Evolutionary conservation across 2,113 vertebrate species (phyloP).

Genomic region (Upupa epops): DNA sequence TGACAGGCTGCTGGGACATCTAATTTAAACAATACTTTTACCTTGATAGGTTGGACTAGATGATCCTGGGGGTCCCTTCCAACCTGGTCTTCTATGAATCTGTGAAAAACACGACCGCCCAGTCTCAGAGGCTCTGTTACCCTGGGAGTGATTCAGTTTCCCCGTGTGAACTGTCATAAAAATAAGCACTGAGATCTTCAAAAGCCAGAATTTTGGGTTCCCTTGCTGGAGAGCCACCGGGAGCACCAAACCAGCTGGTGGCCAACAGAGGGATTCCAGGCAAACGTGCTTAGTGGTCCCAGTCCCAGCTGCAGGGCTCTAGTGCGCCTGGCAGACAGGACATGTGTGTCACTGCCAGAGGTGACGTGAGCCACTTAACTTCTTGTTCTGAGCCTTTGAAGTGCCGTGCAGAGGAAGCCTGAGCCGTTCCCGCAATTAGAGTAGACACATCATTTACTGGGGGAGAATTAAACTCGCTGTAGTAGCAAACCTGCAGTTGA

Average conservation of each 20-base stretch:
- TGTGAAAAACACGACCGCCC: background rate
- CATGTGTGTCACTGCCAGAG: conserved; percentile 4
- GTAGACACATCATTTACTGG: conserved; percentile 11
- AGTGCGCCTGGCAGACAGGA: background rate
- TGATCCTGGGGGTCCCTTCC: too few species aligned
- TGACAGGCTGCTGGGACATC: too few species aligned
- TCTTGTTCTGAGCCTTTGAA: conserved; percentile 20
- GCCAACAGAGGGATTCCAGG: background rate
- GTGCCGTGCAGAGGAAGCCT: conserved; percentile 6
- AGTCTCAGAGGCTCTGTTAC: background rate
- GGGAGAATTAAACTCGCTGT: conserved; percentile 27
- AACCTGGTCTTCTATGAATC: too few species aligned
- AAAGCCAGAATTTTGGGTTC: background rate
- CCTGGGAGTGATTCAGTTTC: background rate
- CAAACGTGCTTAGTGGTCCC: background rate
- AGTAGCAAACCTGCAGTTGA: conserved; percentile 50
- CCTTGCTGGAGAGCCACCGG: background rate
- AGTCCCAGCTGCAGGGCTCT: background rate
- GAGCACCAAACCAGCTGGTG: background rate
- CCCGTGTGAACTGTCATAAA: background rate
- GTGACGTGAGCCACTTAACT: background rate
- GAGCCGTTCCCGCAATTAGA: conserved; percentile 12
- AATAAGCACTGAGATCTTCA: background rate
- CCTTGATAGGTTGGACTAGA: too few species aligned
- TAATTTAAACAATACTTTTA: too few species aligned